Evolutionary conservation across 2,888 invertebrate species (phyloP), one percentile per base, ranked within the genome.

Genomic region (Petrolisthes manimaculis): DNA sequence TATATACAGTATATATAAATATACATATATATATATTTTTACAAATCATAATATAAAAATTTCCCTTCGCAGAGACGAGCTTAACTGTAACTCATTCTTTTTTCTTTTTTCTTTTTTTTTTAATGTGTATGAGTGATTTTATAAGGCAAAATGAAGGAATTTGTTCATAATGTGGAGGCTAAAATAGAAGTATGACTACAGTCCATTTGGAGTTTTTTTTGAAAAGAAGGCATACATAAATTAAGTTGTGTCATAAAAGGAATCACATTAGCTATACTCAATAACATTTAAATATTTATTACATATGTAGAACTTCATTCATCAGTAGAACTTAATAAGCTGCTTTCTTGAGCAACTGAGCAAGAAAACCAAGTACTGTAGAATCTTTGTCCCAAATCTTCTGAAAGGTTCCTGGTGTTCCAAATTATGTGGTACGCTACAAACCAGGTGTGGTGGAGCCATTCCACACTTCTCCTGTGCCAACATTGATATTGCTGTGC

Each of bases 401-500:
- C 37, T 37, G 37, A 37, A n/a, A 71, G 14, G 71, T 71, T 71
- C 6, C 14, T 21, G 21, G 71, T 71, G 71, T 71, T 71, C 71
- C 71, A 71, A 71, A 21, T 71, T 71, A 21, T 71, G 71, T n/a
- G 6, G 71, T 71, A 21, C 21, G 71, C 71, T 6, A n/a, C 2
- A 71, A n/a, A n/a, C 14, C 14, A n/a, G 14, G 1, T n/a, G 71
- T 71, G 71, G 14, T n/a, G 21, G 14, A 71, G 8, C 14, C 18
- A 51, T 71, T 53, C 69, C 83, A 83, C 71, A 55, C 61, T 54
- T 56, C 21, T 80, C 24, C 54, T 80, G 80, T 80, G 54, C 61
- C 56, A 56, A 80, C 14, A 21, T 56, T 56, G 61, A 67, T 18
- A 37, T 37, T 51, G 51, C 24, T 18, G 81, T 81, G 81, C 81